A percentile compares a stretch with the other conserved stretches of the same genome.
Evolutionary conservation across 1,140 invertebrate genomes (phyloP).

Genomic region (Drosophila nasuta): DNA sequence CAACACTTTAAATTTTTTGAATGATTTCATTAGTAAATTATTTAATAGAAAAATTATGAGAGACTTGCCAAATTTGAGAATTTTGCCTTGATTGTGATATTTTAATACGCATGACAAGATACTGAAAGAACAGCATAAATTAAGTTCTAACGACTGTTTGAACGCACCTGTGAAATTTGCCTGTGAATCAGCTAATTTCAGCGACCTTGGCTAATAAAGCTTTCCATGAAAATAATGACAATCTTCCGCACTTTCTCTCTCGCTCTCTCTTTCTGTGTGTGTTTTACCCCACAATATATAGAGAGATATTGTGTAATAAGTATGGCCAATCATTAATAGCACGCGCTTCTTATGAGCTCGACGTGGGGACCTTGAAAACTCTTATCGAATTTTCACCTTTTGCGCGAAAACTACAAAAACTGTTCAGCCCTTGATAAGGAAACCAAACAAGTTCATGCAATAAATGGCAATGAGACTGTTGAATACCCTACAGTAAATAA

Average conservation of each 20-base stretch:
- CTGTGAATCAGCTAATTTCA: constrained; percentile 42
- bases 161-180: constrained; percentile 11
- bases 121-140: no score
- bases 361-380: constrained; percentile 66
- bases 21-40: no score
- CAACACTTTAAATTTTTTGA: no score
- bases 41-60: no score
- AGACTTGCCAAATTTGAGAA: no score
- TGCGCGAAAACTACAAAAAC: constrained; percentile 76
- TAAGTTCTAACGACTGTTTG: neutral
- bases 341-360: constrained; percentile 45
- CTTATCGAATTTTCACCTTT: constrained; percentile 83
- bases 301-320: constrained; percentile 64
- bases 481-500: constrained; percentile 2
- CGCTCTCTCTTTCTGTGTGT: neutral
- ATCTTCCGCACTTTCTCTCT: constrained; percentile 12
- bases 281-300: constrained; percentile 9
- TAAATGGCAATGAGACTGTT: neutral
- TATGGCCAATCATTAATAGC: constrained; percentile 35
- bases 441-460: constrained; percentile 7
- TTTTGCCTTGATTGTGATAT: no score
- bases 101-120: no score
- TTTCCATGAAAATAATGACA: constrained; percentile 4
- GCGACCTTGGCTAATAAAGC: constrained; percentile 79
- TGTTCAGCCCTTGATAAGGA: constrained; percentile 30